Evolutionary conservation across 2,888 invertebrate species (phyloP), one percentile per base, ranked within the genome.

Genomic region (Drosophila pegasa): DNA sequence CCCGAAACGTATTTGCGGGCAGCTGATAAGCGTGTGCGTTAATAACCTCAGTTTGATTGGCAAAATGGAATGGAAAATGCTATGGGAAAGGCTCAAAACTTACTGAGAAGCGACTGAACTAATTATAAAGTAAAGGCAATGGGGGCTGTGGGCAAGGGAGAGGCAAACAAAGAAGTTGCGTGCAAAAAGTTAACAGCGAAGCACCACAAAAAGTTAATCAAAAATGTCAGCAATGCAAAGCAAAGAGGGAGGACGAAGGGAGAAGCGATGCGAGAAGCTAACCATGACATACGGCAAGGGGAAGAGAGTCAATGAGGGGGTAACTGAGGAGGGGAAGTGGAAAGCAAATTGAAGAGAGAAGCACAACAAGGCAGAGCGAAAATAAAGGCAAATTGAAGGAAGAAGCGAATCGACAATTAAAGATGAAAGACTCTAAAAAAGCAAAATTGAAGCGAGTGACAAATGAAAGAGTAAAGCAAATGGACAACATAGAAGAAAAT

Each of bases 121-220:
- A 16, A 6, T 16, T 16, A n/a, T 27, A 27, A 48, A 48, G 33
- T 2, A 2, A 20, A n/a, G 4, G 3, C 27, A 27, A 5, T 16
- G 10, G 10, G 25, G 3, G 3, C n/a, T 8, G 3, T 18, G 8
- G 31, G 8, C 5, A n/a, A n/a, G 10, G 10, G 33, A n/a, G 22
- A 50, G 22, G 22, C 33, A 35, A 35, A 50, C n/a, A 25, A 33
- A n/a, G 50, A 35, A 33, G 48, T n/a, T 10, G 27, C n/a, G 25
- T 27, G 9, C 3, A 10, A 27, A 27, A 43, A 5, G 3, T 8
- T 3, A 27, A 25, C 22, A 41, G 2, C 8, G 31, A 48, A 48
- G 20, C 31, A 20, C 31, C 9, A 48, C 48, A 20, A 48, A 48
- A 48, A 33, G 5, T 33, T 33, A 3, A 33, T 31, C n/a, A 33